phyloP scores from a whole-genome alignment of 2,113 vertebrate genomes.

The Camelus bactrianus region DNA sequence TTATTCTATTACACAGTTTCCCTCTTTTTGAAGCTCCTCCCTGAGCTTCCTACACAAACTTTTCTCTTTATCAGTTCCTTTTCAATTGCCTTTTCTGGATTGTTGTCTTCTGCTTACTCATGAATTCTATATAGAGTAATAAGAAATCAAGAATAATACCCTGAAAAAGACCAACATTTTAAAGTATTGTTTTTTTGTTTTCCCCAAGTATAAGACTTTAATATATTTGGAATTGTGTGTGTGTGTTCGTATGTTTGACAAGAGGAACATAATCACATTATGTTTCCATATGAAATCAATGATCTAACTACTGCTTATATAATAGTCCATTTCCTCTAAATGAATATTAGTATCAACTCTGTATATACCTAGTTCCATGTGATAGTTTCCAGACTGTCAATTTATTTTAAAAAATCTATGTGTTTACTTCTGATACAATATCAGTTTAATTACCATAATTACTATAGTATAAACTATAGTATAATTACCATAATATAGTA shows the following conservation, averaged over 20 bases:
- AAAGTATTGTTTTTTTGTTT: not conserved
- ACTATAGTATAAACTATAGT: too few relatives aligned
- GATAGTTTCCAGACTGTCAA: not conserved
- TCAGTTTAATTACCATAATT: not conserved
- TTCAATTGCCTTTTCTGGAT: not conserved
- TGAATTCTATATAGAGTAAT: not conserved
- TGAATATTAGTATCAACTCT: not conserved
- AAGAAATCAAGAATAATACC: not conserved
- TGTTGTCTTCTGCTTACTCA: not conserved
- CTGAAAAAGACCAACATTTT: not conserved
- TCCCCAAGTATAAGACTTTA: not conserved
- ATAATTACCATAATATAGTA: not conserved
- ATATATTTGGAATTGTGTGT: not conserved
- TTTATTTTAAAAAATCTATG: not conserved
- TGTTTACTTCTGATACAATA: not conserved
- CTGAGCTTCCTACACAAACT: not conserved
- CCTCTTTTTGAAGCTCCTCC: not conserved
- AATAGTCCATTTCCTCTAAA: not conserved
- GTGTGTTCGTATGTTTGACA: not conserved
- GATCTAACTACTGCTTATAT: not conserved
- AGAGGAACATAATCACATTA: not conserved
- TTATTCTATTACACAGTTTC: not conserved
- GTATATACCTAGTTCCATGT: not conserved
- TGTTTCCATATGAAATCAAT: not conserved
- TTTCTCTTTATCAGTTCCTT: not conserved